Evolutionary conservation across 2,888 invertebrate genomes (phyloP), one percentile per base, ranked within the genome.

Genomic region (Callyntrura sp.): DNA sequence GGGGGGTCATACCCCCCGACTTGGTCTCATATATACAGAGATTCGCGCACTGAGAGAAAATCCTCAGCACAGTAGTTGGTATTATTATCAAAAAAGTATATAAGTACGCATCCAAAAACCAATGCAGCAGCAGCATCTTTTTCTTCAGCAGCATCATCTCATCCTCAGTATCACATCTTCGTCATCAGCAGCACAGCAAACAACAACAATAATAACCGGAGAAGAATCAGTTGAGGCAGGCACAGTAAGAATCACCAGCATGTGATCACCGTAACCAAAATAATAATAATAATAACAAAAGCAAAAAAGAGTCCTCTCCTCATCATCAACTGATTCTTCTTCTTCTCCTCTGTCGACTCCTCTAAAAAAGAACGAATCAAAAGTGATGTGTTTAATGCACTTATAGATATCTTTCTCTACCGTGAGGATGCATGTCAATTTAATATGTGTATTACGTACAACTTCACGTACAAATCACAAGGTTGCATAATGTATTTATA

Each of bases 21-120:
- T 83, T 90, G 82, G 90, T 90, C 90, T 87, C 90, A 87, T 90
- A 90, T 82, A 88, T 88, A 90, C 89, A 92, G 91, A 93, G 93
- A 93, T 93, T 93, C 93, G 93, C 93, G 93, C 93, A 92, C 90
- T 89, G 90, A 90, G 60, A 85, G 85, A 90, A 93, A 93, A 93
- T 93, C 93, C 92, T 93, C 92, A 87, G 91, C 93, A 93, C 93
- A 93, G 93, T 93, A 93, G 93, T 93, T 93, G 93, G 93, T 92
- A 92, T 91, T 92, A 93, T 93, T 88, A 92, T 88, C 89, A 90
- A 82, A 85, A 89, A 89, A 79, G 84, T 62, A 62, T 78, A 57
- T 85, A 90, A 84, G 62, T 48, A 82, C 55, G 60, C 57, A 87
- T 79, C 81, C 62, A 84, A 88, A n/a, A 84, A 88, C 76, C 83